Evolutionary conservation across 2,888 invertebrate species (phyloP).

Genomic region (Microctonus aethiopoides): DNA sequence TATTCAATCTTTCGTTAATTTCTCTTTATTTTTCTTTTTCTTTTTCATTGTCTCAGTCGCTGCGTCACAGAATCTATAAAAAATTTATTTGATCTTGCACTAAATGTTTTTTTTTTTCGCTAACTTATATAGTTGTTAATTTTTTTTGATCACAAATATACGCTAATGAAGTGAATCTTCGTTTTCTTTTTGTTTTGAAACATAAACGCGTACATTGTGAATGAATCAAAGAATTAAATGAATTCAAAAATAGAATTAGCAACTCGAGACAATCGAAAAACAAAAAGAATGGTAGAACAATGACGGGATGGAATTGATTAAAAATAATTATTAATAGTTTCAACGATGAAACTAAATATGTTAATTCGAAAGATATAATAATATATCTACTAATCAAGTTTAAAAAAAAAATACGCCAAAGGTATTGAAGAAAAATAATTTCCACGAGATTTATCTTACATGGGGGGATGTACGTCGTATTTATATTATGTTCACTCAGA

Average conservation of each 20-base stretch:
- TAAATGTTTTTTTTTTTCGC: conserved; percentile 34
- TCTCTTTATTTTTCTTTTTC: conserved; percentile 1
- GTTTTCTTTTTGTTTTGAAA: conserved; percentile 44
- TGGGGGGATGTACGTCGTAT: conserved; percentile 34
- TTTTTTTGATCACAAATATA: conserved; percentile 34
- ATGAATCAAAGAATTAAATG: conserved; percentile 11
- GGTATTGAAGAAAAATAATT: conserved; percentile 42
- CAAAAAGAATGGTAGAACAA: not conserved
- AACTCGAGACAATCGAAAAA: not conserved
- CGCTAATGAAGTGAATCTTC: conserved; percentile 39
- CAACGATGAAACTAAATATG: conserved; percentile 30
- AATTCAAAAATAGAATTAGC: conserved; percentile 3
- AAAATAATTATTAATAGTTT: conserved; percentile 23
- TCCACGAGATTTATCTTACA: conserved; percentile 47
- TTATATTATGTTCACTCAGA: conserved; percentile 42
- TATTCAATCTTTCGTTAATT: too few species aligned
- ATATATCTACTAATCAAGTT: not conserved
- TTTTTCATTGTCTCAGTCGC: not conserved
- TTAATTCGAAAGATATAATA: conserved; percentile 14
- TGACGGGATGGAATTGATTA: not conserved
- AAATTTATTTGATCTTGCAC: conserved; percentile 24
- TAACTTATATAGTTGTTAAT: not conserved
- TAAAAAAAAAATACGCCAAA: conserved; percentile 14
- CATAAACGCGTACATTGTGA: conserved; percentile 14
- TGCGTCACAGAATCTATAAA: not conserved